Base-by-base conservation (phyloP, 2,797 vertebrate species). In the Coranthus polyacanthus region DNA sequence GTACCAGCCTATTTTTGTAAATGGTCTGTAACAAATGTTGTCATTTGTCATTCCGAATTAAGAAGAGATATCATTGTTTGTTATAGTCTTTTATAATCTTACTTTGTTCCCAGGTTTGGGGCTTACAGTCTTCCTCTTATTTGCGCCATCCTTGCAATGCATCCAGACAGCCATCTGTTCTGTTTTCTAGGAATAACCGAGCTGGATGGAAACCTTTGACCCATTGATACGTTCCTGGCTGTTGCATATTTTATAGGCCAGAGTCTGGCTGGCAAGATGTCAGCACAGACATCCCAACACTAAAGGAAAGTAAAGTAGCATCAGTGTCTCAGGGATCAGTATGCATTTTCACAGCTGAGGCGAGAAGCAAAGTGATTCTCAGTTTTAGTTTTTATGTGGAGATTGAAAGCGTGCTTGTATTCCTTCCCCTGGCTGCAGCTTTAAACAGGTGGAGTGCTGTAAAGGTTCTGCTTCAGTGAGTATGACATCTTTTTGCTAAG, bases 121-220 rank as follows among this genome's bases (percentile, higher is more conserved):
- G 16, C 22, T n/a, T 42, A 43, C 36, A 20, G 26, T 26, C n/a
- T 38, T 39, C 42, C 29, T 41, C 38, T 22, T 56, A 20, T 32
- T 71, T 50, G 32, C 20, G 11, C 49, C 45, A 26, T 12, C 38
- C 5, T 45, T 36, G 21, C 46, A 53, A 51, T 57, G 13, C 10
- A 22, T 29, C 26, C 29, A 53, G 42, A 20, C 52, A 68, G 38
- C 61, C 57, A 61, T 67, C 68, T 77, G 62, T 46, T 63, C 63
- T 15, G 13, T 47, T 22, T 49, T 49, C 24, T 5, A 46, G 12
- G 24, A 29, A 29, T 26, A 49, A 16, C 36, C 52, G 26, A 61
- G 41, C 43, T 49, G 24, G 42, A 55, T 61, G 54, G 45, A 66
- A 71, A 71, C 46, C 54, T 46, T 11, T 47, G 41, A 72, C 46